These are phyloP conservation scores for Enhydra lutris DNA, from an alignment of 2,113 vertebrate species.

Conservation along the genomic window DNA sequence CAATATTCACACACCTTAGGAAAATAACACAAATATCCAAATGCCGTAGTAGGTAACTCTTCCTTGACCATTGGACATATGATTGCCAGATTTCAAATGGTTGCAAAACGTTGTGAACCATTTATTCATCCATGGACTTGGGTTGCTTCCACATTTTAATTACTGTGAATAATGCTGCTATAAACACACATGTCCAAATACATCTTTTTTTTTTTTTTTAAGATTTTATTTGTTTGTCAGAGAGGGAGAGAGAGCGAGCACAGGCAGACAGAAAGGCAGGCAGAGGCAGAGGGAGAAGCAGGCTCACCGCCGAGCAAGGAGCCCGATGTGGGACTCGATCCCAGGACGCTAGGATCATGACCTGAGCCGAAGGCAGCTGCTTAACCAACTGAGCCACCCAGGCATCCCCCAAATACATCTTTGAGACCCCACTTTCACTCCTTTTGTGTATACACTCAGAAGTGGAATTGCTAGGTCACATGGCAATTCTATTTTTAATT, in stretches of 20 bases:
- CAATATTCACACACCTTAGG: neutral
- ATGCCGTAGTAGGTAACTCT: neutral
- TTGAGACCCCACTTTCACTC: neutral
- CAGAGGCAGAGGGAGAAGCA: no score
- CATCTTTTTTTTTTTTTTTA: no score
- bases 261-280: no score
- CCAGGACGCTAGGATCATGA: no score
- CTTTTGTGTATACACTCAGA: neutral
- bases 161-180: neutral
- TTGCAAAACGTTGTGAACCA: neutral
- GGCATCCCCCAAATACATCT: neutral
- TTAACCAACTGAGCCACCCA: no score
- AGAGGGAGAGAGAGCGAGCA: no score
- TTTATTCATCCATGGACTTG: neutral
- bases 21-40: neutral
- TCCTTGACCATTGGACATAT: neutral
- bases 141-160: neutral
- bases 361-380: no score
- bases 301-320: no score
- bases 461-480: neutral
- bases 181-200: neutral
- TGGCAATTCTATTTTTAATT: neutral
- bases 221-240: no score
- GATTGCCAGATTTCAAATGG: neutral
- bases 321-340: no score